Base-by-base conservation (phyloP, 2,888 invertebrate species). In the Agrypnus murinus region DNA sequence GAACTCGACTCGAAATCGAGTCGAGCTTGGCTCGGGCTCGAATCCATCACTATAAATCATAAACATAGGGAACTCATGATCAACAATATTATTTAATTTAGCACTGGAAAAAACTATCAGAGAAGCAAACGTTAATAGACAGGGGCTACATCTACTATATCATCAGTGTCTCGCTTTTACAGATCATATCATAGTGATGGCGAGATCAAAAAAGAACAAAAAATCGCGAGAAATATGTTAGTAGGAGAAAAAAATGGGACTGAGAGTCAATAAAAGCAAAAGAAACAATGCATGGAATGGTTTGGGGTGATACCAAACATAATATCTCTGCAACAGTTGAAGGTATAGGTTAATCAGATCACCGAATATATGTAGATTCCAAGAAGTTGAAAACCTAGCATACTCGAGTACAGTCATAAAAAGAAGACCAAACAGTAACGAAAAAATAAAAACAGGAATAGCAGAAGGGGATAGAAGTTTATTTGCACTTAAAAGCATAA, bases 241-340 rank as follows among this genome's bases (percentile, higher is more conserved):
- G 12, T 40, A 5, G 40, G 8, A 40, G n/a, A 40, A 40, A 40
- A 7, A n/a, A 40, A n/a, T 40, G 40, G 40, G 40, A n/a, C 12
- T 40, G n/a, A 4, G 12, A n/a, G 40, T 40, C 40, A 40, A 40
- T n/a, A 4, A n/a, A 40, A 40, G 12, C 3, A 40, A 40, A 40
- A 40, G 8, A 8, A 40, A 40, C 40, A 40, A 4, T 4, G 40
- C 4, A n/a, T 40, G 40, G 40, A n/a, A 40, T 5, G 40, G 12
- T 40, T 8, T n/a, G n/a, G 40, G n/a, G 40, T 40, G 40, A 40
- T 8, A 40, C n/a, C n/a, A n/a, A n/a, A n/a, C n/a, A n/a, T n/a
- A n/a, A n/a, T n/a, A n/a, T n/a, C n/a, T n/a, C n/a, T 40, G 7
- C 40, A 40, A n/a, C 40, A 40, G 40, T n/a, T 40, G 40, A 40